These are phyloP conservation scores for Astur gentilis DNA, from an alignment of 2,113 vertebrate species.

Conservation along the genomic window DNA sequence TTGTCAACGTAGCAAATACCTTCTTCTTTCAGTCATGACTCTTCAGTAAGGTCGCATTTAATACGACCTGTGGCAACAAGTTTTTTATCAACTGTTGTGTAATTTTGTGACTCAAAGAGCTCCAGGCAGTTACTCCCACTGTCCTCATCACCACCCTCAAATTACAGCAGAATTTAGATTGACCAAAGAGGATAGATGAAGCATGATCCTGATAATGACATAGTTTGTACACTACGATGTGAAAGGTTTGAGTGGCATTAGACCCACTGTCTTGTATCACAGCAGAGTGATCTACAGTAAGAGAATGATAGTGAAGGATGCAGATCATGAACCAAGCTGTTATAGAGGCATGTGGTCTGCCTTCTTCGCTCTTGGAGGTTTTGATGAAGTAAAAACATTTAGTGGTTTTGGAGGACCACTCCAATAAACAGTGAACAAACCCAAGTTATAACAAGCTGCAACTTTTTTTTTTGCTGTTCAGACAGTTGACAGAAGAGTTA, in stretches of 20 bases:
- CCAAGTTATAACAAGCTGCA: neutral
- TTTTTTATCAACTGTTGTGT: neutral
- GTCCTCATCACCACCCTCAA: neutral
- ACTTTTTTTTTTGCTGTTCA: neutral
- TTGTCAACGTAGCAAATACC: neutral
- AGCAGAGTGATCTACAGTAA: neutral
- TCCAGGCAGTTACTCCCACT: neutral
- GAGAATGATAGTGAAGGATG: neutral
- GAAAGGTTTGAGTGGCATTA: neutral
- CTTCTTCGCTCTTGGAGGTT: neutral
- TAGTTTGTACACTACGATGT: neutral
- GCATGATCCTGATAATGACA: neutral
- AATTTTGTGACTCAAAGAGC: neutral
- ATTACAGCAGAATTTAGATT: neutral
- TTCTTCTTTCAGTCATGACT: neutral
- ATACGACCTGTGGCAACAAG: neutral
- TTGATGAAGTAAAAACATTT: neutral
- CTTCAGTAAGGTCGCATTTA: neutral
- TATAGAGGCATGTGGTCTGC: rapidly evolving
- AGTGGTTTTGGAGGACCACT: neutral
- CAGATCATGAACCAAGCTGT: neutral
- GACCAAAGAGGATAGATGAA: neutral
- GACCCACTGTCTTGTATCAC: neutral
- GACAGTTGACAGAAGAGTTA: neutral
- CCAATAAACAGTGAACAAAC: neutral